These are phyloP conservation scores for Andrena flavipes DNA, from an alignment of 2,888 invertebrate genomes.

Conservation along the genomic window DNA sequence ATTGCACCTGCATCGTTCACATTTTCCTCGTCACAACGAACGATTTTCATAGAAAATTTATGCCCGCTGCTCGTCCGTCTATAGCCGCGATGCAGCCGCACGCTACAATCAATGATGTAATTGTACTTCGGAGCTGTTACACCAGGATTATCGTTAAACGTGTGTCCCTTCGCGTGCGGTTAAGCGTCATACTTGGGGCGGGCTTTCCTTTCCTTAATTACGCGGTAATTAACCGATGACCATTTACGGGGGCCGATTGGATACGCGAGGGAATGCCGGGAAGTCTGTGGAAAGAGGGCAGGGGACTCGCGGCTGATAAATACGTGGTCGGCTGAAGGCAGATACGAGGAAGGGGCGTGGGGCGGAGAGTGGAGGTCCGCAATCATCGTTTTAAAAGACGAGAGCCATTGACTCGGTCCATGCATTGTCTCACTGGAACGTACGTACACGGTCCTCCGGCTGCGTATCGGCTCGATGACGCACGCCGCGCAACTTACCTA, in stretches of 20 bases:
- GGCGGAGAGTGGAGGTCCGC: constrained; percentile 47
- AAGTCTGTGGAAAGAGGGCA: background rate
- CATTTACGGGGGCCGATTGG: constrained; percentile 42
- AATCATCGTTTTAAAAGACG: constrained; percentile 71
- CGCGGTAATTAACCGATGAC: constrained; percentile 59
- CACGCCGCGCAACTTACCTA: constrained; percentile 30
- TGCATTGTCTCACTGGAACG: constrained; percentile 63
- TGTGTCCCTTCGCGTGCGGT: background rate
- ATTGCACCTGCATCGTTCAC: too few relatives aligned
- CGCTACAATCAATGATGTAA: constrained; percentile 1
- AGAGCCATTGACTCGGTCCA: constrained; percentile 71
- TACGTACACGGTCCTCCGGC: constrained; percentile 30
- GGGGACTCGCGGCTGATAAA: constrained; percentile 45
- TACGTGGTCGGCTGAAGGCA: constrained; percentile 32
- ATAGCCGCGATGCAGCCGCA: too few relatives aligned
- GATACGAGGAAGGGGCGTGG: constrained; percentile 11
- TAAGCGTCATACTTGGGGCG: constrained; percentile 5
- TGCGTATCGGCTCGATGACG: constrained; percentile 21
- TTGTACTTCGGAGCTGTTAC: constrained; percentile 7
- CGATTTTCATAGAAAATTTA: too few relatives aligned
- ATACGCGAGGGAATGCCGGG: constrained; percentile 33
- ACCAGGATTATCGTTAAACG: background rate
- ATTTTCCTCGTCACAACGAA: too few relatives aligned
- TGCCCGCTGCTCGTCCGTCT: too few relatives aligned
- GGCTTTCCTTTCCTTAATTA: constrained; percentile 37